These are phyloP conservation scores for Cylindroiulus punctatus DNA, from an alignment of 2,888 invertebrate genomes.

Conservation along the genomic window DNA sequence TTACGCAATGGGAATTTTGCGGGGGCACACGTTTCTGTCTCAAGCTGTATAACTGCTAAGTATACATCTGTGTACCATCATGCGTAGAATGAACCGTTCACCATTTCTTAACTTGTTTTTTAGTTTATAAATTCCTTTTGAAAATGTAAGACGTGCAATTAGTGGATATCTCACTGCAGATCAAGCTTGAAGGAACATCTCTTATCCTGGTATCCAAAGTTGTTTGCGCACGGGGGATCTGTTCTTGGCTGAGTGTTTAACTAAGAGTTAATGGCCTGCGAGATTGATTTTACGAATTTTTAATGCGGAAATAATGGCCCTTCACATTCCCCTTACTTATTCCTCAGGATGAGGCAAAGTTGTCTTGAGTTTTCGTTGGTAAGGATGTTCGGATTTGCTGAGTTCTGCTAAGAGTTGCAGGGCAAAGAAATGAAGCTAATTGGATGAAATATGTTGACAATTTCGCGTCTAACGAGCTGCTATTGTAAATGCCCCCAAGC, in stretches of 20 bases:
- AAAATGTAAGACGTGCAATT: too few relatives aligned
- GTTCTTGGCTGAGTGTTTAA: background rate
- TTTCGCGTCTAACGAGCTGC: background rate
- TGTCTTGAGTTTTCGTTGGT: background rate
- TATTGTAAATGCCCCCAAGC: background rate
- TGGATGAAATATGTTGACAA: conserved; percentile 13
- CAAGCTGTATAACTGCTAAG: too few relatives aligned
- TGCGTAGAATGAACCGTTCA: too few relatives aligned
- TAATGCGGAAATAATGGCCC: background rate
- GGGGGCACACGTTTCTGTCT: too few relatives aligned
- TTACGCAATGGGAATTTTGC: too few relatives aligned
- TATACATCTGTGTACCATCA: too few relatives aligned
- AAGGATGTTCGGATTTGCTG: background rate
- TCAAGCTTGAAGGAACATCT: background rate
- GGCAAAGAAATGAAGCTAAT: conserved; percentile 5
- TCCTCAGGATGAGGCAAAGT: background rate
- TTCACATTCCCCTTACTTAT: background rate
- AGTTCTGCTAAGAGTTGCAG: background rate
- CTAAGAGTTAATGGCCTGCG: background rate
- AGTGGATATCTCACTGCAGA: background rate
- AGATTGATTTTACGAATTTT: conserved; percentile 27
- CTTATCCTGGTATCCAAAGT: background rate
- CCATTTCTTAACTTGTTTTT: too few relatives aligned
- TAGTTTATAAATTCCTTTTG: too few relatives aligned
- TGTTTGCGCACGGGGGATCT: background rate